Evolutionary conservation across 2,888 invertebrate species (phyloP).

Genomic region (Diadegma fenestrale): DNA sequence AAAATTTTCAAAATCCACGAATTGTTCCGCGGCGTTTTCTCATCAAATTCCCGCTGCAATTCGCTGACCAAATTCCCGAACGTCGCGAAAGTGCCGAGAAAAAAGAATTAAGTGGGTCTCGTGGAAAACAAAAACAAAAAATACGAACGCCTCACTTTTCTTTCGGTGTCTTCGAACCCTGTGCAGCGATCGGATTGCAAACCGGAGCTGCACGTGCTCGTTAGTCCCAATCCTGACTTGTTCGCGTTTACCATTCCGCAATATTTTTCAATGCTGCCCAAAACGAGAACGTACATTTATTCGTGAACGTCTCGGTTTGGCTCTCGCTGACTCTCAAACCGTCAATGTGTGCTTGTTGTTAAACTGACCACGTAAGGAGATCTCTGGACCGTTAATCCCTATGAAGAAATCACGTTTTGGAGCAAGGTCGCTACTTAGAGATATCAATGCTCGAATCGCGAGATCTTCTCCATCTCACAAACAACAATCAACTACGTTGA

Average conservation of each 20-base stretch:
- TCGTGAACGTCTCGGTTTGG: not conserved
- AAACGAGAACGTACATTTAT: not conserved
- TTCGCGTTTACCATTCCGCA: not conserved
- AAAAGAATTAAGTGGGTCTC: constrained; percentile 51
- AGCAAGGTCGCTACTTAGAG: constrained; percentile 59
- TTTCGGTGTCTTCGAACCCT: constrained; percentile 35
- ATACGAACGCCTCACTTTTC: constrained; percentile 41
- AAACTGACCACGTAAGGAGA: constrained; percentile 50
- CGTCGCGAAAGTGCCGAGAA: constrained; percentile 15
- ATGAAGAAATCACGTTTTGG: constrained; percentile 60
- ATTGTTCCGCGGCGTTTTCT: not conserved
- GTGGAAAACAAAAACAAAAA: constrained; percentile 27
- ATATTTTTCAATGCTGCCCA: constrained; percentile 4
- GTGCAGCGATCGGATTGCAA: constrained; percentile 60
- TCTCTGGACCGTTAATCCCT: constrained; percentile 45
- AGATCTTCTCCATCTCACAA: constrained; percentile 39
- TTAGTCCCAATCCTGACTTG: not conserved
- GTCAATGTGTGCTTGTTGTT: constrained; percentile 13
- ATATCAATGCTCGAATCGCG: constrained; percentile 54
- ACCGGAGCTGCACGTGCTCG: constrained; percentile 56
- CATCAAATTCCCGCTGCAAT: not conserved
- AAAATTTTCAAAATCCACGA: not conserved
- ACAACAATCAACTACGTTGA: not conserved
- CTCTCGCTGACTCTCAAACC: not conserved
- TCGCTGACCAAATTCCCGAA: constrained; percentile 8